Evolutionary conservation across 1,140 invertebrate genomes (phyloP).

Genomic region (Platyura marginata): DNA sequence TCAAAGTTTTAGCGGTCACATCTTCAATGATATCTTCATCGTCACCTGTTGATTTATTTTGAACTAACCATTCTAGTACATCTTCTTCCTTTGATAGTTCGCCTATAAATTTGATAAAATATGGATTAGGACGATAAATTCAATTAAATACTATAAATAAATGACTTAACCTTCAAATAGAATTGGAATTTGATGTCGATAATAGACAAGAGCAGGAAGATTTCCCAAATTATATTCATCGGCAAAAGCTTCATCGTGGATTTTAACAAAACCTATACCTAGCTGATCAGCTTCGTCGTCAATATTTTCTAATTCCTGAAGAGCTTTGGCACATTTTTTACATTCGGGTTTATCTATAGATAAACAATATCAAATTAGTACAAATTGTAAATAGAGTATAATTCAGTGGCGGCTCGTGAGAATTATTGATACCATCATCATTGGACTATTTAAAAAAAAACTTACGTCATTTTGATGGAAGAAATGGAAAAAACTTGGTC

Average conservation of each 20-base stretch:
- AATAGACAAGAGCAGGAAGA: constrained; percentile 80
- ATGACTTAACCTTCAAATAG: constrained; percentile 87
- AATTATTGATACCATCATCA: no score
- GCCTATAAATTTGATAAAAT: constrained; percentile 30
- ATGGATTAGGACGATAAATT: background rate
- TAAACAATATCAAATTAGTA: no score
- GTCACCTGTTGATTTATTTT: constrained; percentile 80
- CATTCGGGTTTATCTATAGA: constrained; percentile 87
- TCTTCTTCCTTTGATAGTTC: constrained; percentile 81
- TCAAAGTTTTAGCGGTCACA: constrained; percentile 70
- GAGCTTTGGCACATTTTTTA: constrained; percentile 75
- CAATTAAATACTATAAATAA: no score
- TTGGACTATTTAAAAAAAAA: no score
- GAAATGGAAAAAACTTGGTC: no score
- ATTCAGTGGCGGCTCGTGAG: no score
- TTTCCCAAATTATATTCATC: constrained; percentile 83
- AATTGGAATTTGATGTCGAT: constrained; percentile 84
- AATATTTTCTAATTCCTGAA: constrained; percentile 84
- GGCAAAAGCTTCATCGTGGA: constrained; percentile 75
- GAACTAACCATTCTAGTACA: constrained; percentile 82
- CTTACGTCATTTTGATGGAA: no score
- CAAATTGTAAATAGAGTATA: no score
- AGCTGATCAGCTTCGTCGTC: constrained; percentile 91
- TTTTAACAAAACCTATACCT: constrained; percentile 87
- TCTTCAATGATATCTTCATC: constrained; percentile 89